Percentiles rank a stretch among this genome's conserved stretches.
Evolutionary conservation across 2,888 invertebrate species (phyloP).

Genomic region (Eubasilissa splendida): DNA sequence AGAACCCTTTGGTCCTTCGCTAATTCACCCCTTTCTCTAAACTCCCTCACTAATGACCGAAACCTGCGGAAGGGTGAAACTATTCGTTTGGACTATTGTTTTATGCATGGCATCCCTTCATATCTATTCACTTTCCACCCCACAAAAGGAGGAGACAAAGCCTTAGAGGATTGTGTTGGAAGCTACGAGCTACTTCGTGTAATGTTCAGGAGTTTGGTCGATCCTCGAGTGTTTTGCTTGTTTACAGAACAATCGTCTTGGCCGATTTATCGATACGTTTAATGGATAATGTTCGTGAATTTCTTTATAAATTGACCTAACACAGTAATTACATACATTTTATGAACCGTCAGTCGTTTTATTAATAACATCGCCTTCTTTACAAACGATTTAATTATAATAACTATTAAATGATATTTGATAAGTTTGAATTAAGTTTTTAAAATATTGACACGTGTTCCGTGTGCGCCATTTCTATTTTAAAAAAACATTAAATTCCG

Average conservation of each 20-base stretch:
- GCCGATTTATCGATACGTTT: not conserved
- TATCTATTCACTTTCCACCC: conserved; percentile 41
- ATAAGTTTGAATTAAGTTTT: too few relatives aligned
- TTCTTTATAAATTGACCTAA: too few relatives aligned
- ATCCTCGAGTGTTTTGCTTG: not conserved
- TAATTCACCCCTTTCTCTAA: conserved; percentile 29
- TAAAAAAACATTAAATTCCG: too few relatives aligned
- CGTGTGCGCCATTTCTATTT: too few relatives aligned
- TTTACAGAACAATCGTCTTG: conserved; percentile 13
- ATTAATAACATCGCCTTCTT: too few relatives aligned
- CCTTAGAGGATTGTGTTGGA: conserved; percentile 16
- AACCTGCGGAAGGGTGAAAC: conserved; percentile 27
- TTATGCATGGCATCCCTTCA: conserved; percentile 46
- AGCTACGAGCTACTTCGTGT: conserved; percentile 4
- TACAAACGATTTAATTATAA: too few relatives aligned
- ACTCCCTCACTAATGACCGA: conserved; percentile 12
- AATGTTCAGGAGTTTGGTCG: not conserved
- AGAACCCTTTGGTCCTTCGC: not conserved
- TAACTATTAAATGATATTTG: too few relatives aligned
- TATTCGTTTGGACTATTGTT: conserved; percentile 43
- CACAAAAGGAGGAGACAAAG: conserved; percentile 33
- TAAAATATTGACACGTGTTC: too few relatives aligned
- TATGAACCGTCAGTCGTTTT: too few relatives aligned
- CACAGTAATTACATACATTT: too few relatives aligned
- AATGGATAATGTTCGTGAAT: too few relatives aligned